Evolutionary conservation across 2,888 invertebrate genomes (phyloP).

Genomic region (Sturmia bella): DNA sequence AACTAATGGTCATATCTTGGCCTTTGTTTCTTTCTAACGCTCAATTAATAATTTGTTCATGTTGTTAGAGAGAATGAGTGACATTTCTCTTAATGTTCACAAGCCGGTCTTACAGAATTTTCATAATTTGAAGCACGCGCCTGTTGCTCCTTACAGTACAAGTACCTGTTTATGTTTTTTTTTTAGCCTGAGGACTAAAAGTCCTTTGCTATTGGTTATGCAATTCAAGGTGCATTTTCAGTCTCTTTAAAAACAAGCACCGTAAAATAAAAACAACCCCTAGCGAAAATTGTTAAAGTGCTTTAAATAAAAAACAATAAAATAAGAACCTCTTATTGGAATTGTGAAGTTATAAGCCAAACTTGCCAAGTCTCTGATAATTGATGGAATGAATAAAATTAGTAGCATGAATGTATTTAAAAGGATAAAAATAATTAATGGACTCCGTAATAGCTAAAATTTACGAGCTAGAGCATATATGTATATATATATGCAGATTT

Average conservation of each 20-base stretch:
- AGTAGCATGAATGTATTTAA: no score
- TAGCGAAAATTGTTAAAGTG: conserved; percentile 9
- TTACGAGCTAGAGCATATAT: no score
- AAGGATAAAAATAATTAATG: no score
- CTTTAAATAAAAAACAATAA: neutral
- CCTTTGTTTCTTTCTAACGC: conserved; percentile 19
- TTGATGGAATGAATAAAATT: no score
- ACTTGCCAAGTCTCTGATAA: no score
- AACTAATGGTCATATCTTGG: conserved; percentile 14
- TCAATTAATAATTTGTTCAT: conserved; percentile 44
- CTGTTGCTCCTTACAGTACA: neutral
- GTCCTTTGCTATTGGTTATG: conserved; percentile 39
- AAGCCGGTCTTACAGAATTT: conserved; percentile 1
- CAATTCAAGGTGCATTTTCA: conserved; percentile 47
- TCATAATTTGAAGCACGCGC: conserved; percentile 29
- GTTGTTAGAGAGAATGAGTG: conserved; percentile 42
- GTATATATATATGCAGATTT: no score
- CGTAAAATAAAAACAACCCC: conserved; percentile 37
- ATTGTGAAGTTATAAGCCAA: neutral
- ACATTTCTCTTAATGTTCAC: conserved; percentile 34
- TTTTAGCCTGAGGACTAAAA: neutral
- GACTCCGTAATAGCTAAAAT: no score
- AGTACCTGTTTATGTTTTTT: conserved; percentile 4
- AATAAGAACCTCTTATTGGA: neutral
- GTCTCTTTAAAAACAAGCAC: conserved; percentile 1